Base-by-base conservation (phyloP, 2,797 vertebrate genomes). In the Spondyliosoma cantharus region DNA sequence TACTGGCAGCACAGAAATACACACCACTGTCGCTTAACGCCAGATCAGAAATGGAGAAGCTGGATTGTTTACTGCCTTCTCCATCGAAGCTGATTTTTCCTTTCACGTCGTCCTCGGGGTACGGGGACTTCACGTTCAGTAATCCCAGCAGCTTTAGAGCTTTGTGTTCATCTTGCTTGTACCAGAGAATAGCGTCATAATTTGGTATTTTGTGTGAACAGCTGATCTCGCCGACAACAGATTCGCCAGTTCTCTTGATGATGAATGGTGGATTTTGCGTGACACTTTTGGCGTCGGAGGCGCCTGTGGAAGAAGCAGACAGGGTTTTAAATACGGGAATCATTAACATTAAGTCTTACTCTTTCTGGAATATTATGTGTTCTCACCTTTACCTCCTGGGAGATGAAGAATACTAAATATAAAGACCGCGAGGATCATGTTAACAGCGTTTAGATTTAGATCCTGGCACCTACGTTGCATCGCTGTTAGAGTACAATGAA, bases 1-100 rank as follows among this genome's bases (percentile, higher is more conserved):
- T 4, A 25, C 70, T 84, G 16, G 65, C 86, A 65, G 86, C 90
- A 68, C 92, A 92, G 83, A 84, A 87, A 74, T 89, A 91, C 54
- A 89, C 66, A 0, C 71, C 87, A 3, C 76, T 87, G 81, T 91
- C 87, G 1, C 17, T 20, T 3, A 57, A 14, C 2, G 15, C 11
- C 2, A 92, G 11, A 25, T 57, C 19, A 2, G 20, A 67, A 65
- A 91, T 49, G 3, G 24, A 78, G 43, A 92, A 64, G 6, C 8
- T 70, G 2, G 73, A 80, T 1, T 49, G 1, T 19, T 25, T 50
- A 0, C 45, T 3, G 19, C 7, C 85, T 3, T 87, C 0, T 74
- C 90, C 90, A 1, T 5, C 3, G 3, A 92, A 52, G 42, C 9
- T 67, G 54, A 91, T 58, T 42, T 84, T 87, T 16, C 14, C 74